Base-by-base conservation (phyloP, 1,140 invertebrate genomes). In the Acromyrmex charruanus region DNA sequence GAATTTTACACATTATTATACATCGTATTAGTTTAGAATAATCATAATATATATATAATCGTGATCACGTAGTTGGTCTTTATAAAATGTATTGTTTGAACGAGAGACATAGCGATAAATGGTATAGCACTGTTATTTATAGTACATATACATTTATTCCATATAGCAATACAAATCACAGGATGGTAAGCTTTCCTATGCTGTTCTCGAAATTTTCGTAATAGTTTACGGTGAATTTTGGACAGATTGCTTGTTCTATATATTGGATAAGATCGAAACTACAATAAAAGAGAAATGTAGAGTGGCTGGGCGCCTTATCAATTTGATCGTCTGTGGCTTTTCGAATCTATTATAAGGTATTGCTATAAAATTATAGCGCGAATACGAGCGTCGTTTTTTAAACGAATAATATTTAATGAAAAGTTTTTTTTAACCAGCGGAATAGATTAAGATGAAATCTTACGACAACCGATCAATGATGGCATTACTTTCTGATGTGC, bases 21-120 rank as follows among this genome's bases (percentile, higher is more conserved):
- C 21, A 86, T 85, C 74, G 49, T 63, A 9, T 84, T 75, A 74
- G 39, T 63, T 1, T 84, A 75, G 35, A 61, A 14, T 55, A 39
- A 82, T 28, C 31, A 80, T 88, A 88, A 88, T 39, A 39, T 31
- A 35, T 44, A 44, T 44, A 58, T 81, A 63, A 75, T 21, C 49
- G 6, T 61, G 39, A 68, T 81, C 51, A 49, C 16, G 25, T 89
- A 90, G 65, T 86, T 88, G 68, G 55, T 71, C 12, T 44, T 87
- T 88, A 79, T 89, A 85, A 71, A 55, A 75, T 49, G 51, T 72
- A 81, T 72, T 89, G 87, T 79, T 89, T 69, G n/a, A 86, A 69
- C 87, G 69, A 72, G 63, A 88, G 86, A 86, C 72, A 81, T 90
- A 86, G 84, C 79, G 91, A 91, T 93, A 90, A 92, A 92, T 92